Evolutionary conservation across 2,113 vertebrate genomes (phyloP), one percentile per base, ranked within the genome.

Genomic region (Desmodus rotundus): DNA sequence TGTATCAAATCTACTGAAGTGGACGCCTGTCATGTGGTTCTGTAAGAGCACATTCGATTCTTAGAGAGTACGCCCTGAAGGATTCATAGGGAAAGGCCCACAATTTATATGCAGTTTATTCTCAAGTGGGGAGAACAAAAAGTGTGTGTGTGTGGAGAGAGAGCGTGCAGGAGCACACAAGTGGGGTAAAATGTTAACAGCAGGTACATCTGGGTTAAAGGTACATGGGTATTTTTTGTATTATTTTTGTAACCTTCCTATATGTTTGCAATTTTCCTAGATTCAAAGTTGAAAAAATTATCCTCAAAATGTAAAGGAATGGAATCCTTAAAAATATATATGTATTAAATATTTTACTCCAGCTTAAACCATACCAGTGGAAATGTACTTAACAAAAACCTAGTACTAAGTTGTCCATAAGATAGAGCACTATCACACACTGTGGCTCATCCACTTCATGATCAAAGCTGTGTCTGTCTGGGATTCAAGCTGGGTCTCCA

Each of bases 211-310:
- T 90, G 26, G 50, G 15, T 47, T 54, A 70, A 91, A 72, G 13
- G 41, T 38, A 28, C 16, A 24, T 36, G 45, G 56, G n/a, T 74
- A 50, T 68, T 92, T 61, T 91, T 74, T 24, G 52, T 33, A 61
- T 12, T 56, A 50, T 38, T 78, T 58, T 67, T 65, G 5, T 17
- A 92, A 89, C 31, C 76, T 52, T 70, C 26, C 36, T 61, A 4
- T 12, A 90, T 87, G 67, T 83, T 38, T 94, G 6, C 76, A 82
- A 87, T 83, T 73, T 83, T 65, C 92, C 26, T n/a, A 95, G 26
- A 65, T 83, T 80, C 41, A n/a, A 87, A 43, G 4, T 45, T 82
- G 61, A 16, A 19, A 54, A 72, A 89, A 36, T 58, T 74, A 38
- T 65, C 31, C 47, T 70, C 73, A 43, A 76, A 94, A 84, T 31